A percentile compares a stretch with the other conserved stretches of the same genome.
Conservation (phyloP, 2,113 vertebrate genomes). For the Macquaria australasica region DNA sequence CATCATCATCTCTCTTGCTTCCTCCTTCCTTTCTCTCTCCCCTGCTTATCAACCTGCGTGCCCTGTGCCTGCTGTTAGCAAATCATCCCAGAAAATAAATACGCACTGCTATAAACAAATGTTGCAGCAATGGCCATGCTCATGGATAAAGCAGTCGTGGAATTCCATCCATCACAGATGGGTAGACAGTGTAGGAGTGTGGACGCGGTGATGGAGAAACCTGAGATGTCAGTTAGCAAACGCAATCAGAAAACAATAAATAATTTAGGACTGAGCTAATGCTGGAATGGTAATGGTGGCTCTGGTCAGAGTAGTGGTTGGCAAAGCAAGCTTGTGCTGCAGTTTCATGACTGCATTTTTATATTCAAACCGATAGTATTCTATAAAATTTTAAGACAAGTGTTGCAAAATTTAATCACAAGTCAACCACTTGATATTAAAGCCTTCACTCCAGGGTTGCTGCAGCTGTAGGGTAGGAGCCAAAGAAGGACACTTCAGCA, state of each 20-base stretch:
- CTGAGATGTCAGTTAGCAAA: constrained; percentile 55
- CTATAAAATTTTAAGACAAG: constrained; percentile 31
- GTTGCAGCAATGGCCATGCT: constrained; percentile 17
- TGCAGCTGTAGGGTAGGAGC: neutral
- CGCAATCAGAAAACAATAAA: constrained; percentile 59
- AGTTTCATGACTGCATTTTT: constrained; percentile 11
- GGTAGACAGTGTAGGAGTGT: constrained; percentile 46
- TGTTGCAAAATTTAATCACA: constrained; percentile 53
- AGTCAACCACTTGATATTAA: constrained; percentile 37
- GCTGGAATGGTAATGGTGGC: constrained; percentile 7
- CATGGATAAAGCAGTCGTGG: constrained; percentile 9
- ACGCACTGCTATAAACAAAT: constrained; percentile 64
- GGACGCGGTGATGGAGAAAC: constrained; percentile 33
- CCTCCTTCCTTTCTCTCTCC: constrained; percentile 30
- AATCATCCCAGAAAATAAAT: constrained; percentile 69
- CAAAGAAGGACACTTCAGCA: neutral
- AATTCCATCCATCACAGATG: constrained; percentile 53
- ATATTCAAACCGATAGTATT: constrained; percentile 49
- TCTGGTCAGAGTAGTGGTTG: constrained; percentile 13
- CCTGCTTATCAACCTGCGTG: constrained; percentile 63
- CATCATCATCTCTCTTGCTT: constrained; percentile 47
- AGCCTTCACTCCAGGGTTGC: constrained; percentile 9
- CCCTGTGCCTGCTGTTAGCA: constrained; percentile 65
- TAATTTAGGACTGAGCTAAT: constrained; percentile 56
- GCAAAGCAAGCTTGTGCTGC: neutral